Percentiles rank a stretch among this genome's conserved stretches.
Evolutionary conservation across 2,888 invertebrate genomes (phyloP).

Genomic region (Aleiodes alternator): DNA sequence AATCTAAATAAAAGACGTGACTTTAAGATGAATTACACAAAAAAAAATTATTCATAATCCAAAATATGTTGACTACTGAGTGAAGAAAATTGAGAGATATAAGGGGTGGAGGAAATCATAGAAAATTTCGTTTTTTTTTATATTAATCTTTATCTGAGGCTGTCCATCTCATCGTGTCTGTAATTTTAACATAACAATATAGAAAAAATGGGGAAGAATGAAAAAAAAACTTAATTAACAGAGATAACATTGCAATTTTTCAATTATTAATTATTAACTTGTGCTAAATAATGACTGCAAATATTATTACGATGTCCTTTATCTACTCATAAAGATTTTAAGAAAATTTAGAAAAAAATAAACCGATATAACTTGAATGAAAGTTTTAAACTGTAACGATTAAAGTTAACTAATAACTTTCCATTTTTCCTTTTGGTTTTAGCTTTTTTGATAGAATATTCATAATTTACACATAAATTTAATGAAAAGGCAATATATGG

Average conservation of each 20-base stretch:
- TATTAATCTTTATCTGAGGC: slow-evolving; percentile 58
- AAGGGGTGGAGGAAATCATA: slow-evolving; percentile 49
- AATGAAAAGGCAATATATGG: slow-evolving; percentile 44
- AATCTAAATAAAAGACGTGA: slow-evolving; percentile 56
- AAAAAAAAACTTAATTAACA: slow-evolving; percentile 36
- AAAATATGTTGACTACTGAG: slow-evolving; percentile 58
- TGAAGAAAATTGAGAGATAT: slow-evolving; percentile 32
- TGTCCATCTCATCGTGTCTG: slow-evolving; percentile 64
- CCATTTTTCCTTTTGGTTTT: background rate
- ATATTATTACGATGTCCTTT: slow-evolving; percentile 50
- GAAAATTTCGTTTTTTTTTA: slow-evolving; percentile 52
- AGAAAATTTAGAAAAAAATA: slow-evolving; percentile 46
- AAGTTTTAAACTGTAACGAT: slow-evolving; percentile 15
- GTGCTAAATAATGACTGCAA: slow-evolving; percentile 62
- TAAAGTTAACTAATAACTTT: slow-evolving; percentile 3
- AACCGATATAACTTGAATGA: slow-evolving; percentile 10
- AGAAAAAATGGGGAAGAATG: slow-evolving; percentile 1
- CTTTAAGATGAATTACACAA: slow-evolving; percentile 44
- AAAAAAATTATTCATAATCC: slow-evolving; percentile 55
- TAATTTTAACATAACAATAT: slow-evolving; percentile 59
- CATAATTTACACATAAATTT: slow-evolving; percentile 49
- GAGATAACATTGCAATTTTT: slow-evolving; percentile 36
- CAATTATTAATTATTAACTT: slow-evolving; percentile 56
- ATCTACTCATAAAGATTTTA: slow-evolving; percentile 58
- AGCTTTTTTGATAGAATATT: slow-evolving; percentile 1